Percentiles rank a stretch among this genome's conserved stretches.
phyloP scores from a whole-genome alignment of 2,888 invertebrate species.

The Miltochrista miniata region DNA sequence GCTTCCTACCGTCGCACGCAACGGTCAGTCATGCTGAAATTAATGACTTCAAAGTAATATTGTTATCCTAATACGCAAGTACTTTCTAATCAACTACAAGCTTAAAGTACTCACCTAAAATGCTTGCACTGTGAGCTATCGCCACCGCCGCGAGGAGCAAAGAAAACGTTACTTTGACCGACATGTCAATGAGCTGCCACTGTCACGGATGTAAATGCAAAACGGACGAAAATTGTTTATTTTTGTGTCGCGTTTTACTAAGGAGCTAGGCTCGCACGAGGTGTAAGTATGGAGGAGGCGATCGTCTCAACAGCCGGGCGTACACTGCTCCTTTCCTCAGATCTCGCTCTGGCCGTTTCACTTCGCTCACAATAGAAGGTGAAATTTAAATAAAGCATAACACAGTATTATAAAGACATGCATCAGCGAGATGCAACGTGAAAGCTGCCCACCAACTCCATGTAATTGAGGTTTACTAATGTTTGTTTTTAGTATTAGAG shows the following conservation, averaged over 20 bases:
- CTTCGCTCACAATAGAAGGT: conserved; percentile 81
- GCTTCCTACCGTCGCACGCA: conserved; percentile 26
- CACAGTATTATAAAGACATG: conserved; percentile 70
- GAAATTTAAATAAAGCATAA: conserved; percentile 83
- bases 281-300: conserved; percentile 57
- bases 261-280: conserved; percentile 42
- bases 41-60: conserved; percentile 29
- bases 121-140: conserved; percentile 61
- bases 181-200: conserved; percentile 57
- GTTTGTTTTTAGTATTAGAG: conserved; percentile 33
- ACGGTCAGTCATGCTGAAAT: conserved; percentile 29
- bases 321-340: conserved; percentile 75
- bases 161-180: conserved; percentile 66
- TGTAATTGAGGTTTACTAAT: conserved; percentile 19
- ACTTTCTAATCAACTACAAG: conserved; percentile 32
- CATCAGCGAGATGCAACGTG: conserved; percentile 74
- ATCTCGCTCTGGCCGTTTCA: conserved; percentile 75
- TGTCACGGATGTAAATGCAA: conserved; percentile 26
- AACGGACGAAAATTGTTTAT: conserved; percentile 40
- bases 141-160: conserved; percentile 57
- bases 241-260: conserved; percentile 52
- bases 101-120: conserved; percentile 73
- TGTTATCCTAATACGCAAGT: conserved; percentile 20
- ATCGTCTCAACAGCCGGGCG: conserved; percentile 64
- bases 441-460: conserved; percentile 53